Percentiles rank a stretch among this genome's conserved stretches.
These are phyloP conservation scores for Nannobrachium achirus DNA, from an alignment of 2,113 vertebrate genomes.

Conservation along the genomic window DNA sequence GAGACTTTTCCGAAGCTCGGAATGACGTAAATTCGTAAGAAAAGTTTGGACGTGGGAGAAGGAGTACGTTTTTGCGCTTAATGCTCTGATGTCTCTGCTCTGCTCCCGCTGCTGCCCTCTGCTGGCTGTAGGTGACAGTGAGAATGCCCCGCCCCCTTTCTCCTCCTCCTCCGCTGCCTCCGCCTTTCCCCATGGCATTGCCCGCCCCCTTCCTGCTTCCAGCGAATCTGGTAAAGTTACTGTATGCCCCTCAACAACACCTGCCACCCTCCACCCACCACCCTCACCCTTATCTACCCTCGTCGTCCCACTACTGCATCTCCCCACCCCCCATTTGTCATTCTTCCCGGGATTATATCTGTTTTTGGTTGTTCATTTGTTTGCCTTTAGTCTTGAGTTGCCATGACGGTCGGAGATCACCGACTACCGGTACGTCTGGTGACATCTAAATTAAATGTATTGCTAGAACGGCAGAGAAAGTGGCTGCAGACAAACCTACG, in stretches of 20 bases:
- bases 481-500: too few relatives aligned
- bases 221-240: slow-evolving; percentile 84
- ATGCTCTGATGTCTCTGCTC: slow-evolving; percentile 74
- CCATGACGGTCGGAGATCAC: too few relatives aligned
- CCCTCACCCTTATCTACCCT: slow-evolving; percentile 29
- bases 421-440: too few relatives aligned
- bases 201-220: slow-evolving; percentile 81
- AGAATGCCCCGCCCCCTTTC: slow-evolving; percentile 79
- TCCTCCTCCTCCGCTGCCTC: slow-evolving; percentile 78
- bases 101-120: slow-evolving; percentile 68
- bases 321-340: neutral
- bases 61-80: slow-evolving; percentile 37
- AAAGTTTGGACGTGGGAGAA: too few relatives aligned
- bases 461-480: too few relatives aligned
- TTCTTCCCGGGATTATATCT: neutral
- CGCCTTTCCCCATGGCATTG: slow-evolving; percentile 81
- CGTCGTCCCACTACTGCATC: neutral
- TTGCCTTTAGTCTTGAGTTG: slow-evolving; percentile 41
- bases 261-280: slow-evolving; percentile 4
- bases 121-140: slow-evolving; percentile 82
- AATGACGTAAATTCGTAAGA: too few relatives aligned
- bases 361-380: neutral
- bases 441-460: too few relatives aligned
- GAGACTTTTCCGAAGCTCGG: too few relatives aligned
- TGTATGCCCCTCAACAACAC: slow-evolving; percentile 54